A percentile compares a stretch with the other conserved stretches of the same genome.
Conservation (phyloP, 2,888 invertebrate genomes). For the Drosophila niveifrons region DNA sequence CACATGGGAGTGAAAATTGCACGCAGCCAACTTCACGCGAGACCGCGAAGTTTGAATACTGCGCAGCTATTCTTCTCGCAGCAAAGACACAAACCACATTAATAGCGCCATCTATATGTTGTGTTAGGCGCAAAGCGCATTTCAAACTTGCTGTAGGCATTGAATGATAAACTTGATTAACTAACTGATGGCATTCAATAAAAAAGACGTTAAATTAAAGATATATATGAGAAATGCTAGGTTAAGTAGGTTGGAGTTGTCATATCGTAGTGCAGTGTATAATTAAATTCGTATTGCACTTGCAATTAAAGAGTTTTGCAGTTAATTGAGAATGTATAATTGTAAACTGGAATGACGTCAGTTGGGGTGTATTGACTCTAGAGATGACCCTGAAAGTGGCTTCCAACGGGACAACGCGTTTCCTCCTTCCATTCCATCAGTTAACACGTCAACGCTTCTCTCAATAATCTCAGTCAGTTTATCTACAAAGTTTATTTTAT, state of each 20-base stretch:
- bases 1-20: background rate
- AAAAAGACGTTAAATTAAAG: background rate
- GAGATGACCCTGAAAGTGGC: slow-evolving; percentile 38
- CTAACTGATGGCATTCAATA: too few relatives aligned
- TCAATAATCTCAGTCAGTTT: slow-evolving; percentile 4
- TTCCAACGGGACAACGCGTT: slow-evolving; percentile 34
- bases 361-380: background rate
- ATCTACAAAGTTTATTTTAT: slow-evolving; percentile 19
- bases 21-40: background rate
- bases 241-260: background rate
- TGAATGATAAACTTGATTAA: background rate
- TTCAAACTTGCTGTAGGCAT: background rate
- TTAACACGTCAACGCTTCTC: background rate
- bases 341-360: slow-evolving; percentile 24
- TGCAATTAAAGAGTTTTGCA: background rate
- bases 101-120: slow-evolving; percentile 2
- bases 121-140: background rate
- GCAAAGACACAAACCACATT: background rate
- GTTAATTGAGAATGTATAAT: background rate
- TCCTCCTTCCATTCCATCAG: background rate
- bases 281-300: background rate
- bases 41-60: background rate
- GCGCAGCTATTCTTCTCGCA: background rate
- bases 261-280: background rate
- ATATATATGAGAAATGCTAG: background rate